These are phyloP conservation scores for Cephalopachus bancanus DNA, from an alignment of 2,797 vertebrate genomes.

Conservation along the genomic window DNA sequence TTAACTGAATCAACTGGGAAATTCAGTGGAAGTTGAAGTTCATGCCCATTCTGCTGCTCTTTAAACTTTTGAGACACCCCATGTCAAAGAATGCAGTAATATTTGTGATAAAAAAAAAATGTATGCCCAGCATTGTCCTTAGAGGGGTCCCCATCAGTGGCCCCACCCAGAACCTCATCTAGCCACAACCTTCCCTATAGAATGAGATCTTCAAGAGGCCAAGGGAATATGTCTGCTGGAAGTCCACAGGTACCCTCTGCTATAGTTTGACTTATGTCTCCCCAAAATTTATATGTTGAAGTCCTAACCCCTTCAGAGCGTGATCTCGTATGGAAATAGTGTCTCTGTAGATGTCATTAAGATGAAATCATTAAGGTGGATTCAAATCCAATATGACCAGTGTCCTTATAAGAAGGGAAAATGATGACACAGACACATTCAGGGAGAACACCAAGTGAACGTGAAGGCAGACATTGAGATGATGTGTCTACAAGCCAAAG, in stretches of 20 bases:
- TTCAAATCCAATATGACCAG: not conserved
- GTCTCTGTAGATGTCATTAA: slow-evolving; percentile 24
- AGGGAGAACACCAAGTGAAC: not conserved
- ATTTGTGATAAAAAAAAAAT: slow-evolving; percentile 19
- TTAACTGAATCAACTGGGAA: not conserved
- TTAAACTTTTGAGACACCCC: not conserved
- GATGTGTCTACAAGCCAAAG: not conserved
- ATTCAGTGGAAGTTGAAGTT: not conserved
- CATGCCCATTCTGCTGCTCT: not conserved
- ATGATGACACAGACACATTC: not conserved
- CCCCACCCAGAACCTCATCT: not conserved
- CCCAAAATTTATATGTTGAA: not conserved
- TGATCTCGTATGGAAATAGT: not conserved
- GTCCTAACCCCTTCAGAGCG: not conserved
- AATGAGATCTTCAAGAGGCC: not conserved
- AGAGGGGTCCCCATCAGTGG: not conserved
- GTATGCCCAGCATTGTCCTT: not conserved
- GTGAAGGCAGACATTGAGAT: not conserved
- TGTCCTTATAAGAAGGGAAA: not conserved
- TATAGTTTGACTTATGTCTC: not conserved
- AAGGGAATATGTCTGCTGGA: not conserved
- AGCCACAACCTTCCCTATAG: not conserved
- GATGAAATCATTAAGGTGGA: not conserved
- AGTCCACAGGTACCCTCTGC: not conserved
- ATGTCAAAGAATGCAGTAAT: not conserved